These are phyloP conservation scores for Corydoras sp. DNA, from an alignment of 2,113 vertebrate species.

Conservation along the genomic window DNA sequence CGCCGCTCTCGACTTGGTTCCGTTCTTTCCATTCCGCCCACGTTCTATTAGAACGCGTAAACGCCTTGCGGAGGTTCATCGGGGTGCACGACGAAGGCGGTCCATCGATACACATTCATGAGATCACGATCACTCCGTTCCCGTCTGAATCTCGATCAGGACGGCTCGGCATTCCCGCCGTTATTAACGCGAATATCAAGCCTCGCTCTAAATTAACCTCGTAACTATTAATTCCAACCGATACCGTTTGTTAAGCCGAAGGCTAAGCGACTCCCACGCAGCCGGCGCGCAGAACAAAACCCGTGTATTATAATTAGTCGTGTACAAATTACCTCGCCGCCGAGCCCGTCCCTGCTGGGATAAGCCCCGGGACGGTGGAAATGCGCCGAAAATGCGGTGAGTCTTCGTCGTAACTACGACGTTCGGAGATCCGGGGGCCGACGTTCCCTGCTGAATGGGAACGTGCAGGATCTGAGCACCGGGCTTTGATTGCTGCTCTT, in stretches of 20 bases:
- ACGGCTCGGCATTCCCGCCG: no score
- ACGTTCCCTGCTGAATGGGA: constrained; percentile 42
- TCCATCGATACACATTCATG: no score
- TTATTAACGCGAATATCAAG: constrained; percentile 21
- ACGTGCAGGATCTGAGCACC: constrained; percentile 51
- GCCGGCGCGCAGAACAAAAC: constrained; percentile 49
- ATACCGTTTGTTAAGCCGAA: constrained; percentile 67
- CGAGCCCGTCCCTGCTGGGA: constrained; percentile 37
- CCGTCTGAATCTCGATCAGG: no score
- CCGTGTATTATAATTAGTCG: constrained; percentile 58
- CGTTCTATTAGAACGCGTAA: no score
- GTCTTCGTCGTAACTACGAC: constrained; percentile 45
- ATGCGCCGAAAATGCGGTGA: constrained; percentile 45
- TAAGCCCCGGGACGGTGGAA: constrained; percentile 41
- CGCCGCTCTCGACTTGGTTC: no score
- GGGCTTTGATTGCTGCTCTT: constrained; percentile 63
- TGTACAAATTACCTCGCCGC: constrained; percentile 47
- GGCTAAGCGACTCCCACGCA: constrained; percentile 63
- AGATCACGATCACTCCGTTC: no score
- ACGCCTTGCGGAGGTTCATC: no score
- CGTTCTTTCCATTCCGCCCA: no score
- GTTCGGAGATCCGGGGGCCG: constrained; percentile 48
- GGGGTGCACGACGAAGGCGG: no score
- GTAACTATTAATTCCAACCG: constrained; percentile 71
- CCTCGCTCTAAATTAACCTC: constrained; percentile 53